Evolutionary conservation across 2,113 vertebrate species (phyloP), one percentile per base, ranked within the genome.

Genomic region (Apodemus speciosus): DNA sequence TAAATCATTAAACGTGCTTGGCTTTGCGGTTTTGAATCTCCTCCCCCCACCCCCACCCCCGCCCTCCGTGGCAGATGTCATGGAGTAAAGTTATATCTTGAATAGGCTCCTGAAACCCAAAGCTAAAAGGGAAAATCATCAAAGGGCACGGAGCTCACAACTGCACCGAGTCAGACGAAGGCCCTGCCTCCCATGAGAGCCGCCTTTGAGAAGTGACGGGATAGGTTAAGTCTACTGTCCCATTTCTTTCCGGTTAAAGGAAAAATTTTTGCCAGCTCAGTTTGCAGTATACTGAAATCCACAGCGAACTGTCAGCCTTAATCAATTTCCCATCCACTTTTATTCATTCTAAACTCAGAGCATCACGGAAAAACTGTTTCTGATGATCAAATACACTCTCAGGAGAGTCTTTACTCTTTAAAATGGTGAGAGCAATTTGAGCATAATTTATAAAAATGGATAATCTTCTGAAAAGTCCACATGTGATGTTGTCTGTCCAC

Each of bases 381-480:
- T 94, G 91, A 92, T 96, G 94, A 95, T 97, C 96, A 97, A 97
- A 97, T 96, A 88, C 90, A 94, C 89, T 96, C 96, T 95, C 96
- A 95, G 90, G 96, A 94, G 96, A 97, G 89, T 96, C 95, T 96
- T 97, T 95, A 96, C 87, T 96, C 88, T 89, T 95, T 92, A 81
- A 97, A 97, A 97, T 97, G 94, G 89, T 79, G 91, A 91, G 90
- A 84, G 95, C 96, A 97, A 97, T 97, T 96, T 97, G 95, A 96
- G 95, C 96, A 94, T 95, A 96, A 97, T 97, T 97, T 97, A 91
- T 92, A 81, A 92, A 94, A 97, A 97, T 96, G 95, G 96, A 96
- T 97, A 97, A 97, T 97, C 95, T 97, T 94, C 93, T 94, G 91
- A 96, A 96, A 96, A 95, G 76, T 91, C 79, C 89, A 88, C 84